Base-by-base conservation (phyloP, 2,113 vertebrate species). In the Galbula dea region DNA sequence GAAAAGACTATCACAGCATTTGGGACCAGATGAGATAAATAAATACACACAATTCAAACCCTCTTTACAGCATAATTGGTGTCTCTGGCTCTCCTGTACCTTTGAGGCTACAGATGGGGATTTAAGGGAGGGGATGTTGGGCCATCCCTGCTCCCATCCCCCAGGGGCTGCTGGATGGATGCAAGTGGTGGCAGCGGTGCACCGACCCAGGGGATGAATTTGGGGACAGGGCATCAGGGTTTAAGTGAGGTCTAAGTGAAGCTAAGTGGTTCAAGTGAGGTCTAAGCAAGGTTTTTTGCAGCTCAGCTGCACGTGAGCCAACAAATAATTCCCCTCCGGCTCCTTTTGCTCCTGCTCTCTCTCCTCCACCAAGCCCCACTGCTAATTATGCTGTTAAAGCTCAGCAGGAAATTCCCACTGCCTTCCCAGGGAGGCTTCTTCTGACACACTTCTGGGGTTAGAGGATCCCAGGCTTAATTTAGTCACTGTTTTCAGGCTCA, bases 181-280 rank as follows among this genome's bases (percentile, higher is more conserved):
- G 39, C 2, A 3, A n/a, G n/a, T 2, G 1, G 17, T 12, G 36
- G 12, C 51, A 63, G 59, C 0, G 4, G 22, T 6, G 45, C n/a
- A 6, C 13, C 43, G 8, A 21, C 6, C 11, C 1, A 0, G 39
- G 18, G 21, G 1, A 2, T 58, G 67, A 67, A 24, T 46, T 4
- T 2, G 3, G 7, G 43, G 15, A 32, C 43, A 15, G 6, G 20
- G 11, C 58, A 18, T 11, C n/a, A 1, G 0, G 16, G 27, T 57
- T 51, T 65, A 11, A 39, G 23, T 3, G 10, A 86, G 51, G 5
- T 67, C 46, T 61, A 9, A 39, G 22, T 2, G 6, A 86, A 90
- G 21, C 6, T 0, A 24, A 26, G 32, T 0, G 18, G 29, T 67
- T 58, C 61, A 8, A 39, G 22, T 3, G 10, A 86, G 57, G 6